Evolutionary conservation across 2,888 invertebrate genomes (phyloP).

Genomic region (Netelia virgata): DNA sequence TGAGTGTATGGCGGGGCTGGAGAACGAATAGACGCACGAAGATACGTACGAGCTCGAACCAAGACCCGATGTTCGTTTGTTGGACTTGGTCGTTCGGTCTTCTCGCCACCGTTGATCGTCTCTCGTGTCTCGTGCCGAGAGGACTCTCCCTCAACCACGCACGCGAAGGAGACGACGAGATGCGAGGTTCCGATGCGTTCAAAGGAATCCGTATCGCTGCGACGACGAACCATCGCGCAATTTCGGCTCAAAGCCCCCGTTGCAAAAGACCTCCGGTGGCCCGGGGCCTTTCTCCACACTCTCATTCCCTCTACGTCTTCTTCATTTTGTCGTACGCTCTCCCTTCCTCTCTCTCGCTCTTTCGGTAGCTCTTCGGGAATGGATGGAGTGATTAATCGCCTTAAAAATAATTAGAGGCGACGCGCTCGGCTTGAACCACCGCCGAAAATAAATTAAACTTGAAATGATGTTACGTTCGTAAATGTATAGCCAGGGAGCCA

Average conservation of each 20-base stretch:
- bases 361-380: conserved; percentile 9
- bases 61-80: conserved; percentile 44
- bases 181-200: conserved; percentile 23
- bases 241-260: conserved; percentile 63
- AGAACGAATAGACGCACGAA: background rate
- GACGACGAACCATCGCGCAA: conserved; percentile 44
- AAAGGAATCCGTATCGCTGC: conserved; percentile 57
- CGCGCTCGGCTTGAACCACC: conserved; percentile 43
- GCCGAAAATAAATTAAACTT: conserved; percentile 69
- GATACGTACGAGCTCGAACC: conserved; percentile 8
- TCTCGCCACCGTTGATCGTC: conserved; percentile 15
- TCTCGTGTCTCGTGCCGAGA: conserved; percentile 32
- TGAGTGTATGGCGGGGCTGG: conserved; percentile 13
- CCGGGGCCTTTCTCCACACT: conserved; percentile 29
- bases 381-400: conserved; percentile 70
- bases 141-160: conserved; percentile 21
- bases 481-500: background rate
- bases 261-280: conserved; percentile 14
- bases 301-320: conserved; percentile 5
- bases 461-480: conserved; percentile 50
- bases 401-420: conserved; percentile 70
- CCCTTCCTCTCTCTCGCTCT: background rate
- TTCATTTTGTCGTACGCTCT: background rate
- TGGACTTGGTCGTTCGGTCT: conserved; percentile 16
- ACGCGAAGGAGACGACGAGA: conserved; percentile 32